Conservation (phyloP, 2,888 invertebrate genomes). For the Platycheirus albimanus region DNA sequence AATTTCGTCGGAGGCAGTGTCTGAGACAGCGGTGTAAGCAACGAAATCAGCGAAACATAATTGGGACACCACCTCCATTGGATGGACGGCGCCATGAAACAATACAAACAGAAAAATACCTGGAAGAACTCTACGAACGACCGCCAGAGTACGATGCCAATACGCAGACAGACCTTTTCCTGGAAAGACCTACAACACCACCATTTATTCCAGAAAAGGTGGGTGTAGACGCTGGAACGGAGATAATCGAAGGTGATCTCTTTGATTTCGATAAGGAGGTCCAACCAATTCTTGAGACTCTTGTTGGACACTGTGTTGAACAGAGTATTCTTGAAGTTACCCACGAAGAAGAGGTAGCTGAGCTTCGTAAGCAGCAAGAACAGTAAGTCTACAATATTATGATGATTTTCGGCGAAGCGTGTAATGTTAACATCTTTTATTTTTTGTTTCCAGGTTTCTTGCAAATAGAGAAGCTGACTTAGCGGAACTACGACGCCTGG, state of each 20-base stretch:
- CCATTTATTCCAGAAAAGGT: slow-evolving; percentile 90
- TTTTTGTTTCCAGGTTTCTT: slow-evolving; percentile 77
- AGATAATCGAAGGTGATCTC: slow-evolving; percentile 95
- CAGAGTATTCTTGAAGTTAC: slow-evolving; percentile 94
- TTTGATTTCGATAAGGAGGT: slow-evolving; percentile 97
- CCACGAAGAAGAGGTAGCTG: slow-evolving; percentile 95
- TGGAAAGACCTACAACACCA: slow-evolving; percentile 92
- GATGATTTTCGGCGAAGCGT: background rate
- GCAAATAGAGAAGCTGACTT: slow-evolving; percentile 90
- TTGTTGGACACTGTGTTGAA: slow-evolving; percentile 95
- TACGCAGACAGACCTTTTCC: slow-evolving; percentile 94
- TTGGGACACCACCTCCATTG: slow-evolving; percentile 84
- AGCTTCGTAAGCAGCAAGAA: slow-evolving; percentile 88
- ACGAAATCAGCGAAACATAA: slow-evolving; percentile 84
- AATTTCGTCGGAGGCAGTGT: slow-evolving; percentile 87
- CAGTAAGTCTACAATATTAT: slow-evolving; percentile 77
- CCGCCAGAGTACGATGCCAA: slow-evolving; percentile 90
- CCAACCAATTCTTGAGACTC: slow-evolving; percentile 92
- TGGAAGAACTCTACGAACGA: slow-evolving; percentile 92
- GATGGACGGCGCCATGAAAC: slow-evolving; percentile 92
- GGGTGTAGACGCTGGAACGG: slow-evolving; percentile 91
- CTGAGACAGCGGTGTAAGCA: slow-evolving; percentile 85
- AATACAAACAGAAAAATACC: slow-evolving; percentile 94
- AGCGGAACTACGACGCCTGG: slow-evolving; percentile 91
- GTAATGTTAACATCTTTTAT: background rate